phyloP scores from a whole-genome alignment of 1,140 invertebrate species.

The Calycopis cecrops region DNA sequence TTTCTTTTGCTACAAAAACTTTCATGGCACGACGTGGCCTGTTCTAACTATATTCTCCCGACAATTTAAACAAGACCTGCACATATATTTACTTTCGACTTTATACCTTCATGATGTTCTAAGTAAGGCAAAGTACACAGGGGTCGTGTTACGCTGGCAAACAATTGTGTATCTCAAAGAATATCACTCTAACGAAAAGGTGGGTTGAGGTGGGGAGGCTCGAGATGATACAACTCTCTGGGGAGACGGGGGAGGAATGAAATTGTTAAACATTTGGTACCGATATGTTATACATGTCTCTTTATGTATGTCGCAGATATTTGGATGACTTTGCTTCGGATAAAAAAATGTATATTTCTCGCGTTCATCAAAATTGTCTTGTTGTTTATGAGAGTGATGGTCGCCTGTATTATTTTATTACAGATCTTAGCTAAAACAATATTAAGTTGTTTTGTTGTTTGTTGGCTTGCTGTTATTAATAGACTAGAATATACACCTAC shows the following conservation, averaged over 20 bases:
- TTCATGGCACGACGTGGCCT: conserved; percentile 30
- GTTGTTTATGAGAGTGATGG: too few relatives aligned
- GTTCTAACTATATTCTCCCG: conserved; percentile 29
- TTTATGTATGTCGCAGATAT: conserved; percentile 11
- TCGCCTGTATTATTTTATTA: too few relatives aligned
- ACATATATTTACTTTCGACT: conserved; percentile 11
- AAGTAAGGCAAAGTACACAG: conserved; percentile 13
- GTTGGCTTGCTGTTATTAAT: too few relatives aligned
- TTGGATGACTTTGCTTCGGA: not conserved
- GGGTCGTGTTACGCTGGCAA: conserved; percentile 29
- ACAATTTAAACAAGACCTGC: conserved; percentile 25
- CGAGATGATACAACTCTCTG: conserved; percentile 48
- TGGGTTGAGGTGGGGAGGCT: conserved; percentile 27
- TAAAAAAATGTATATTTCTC: not conserved
- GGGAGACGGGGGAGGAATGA: conserved; percentile 62
- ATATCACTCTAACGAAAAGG: conserved; percentile 57
- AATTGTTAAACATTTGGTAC: conserved; percentile 62
- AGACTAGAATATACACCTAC: too few relatives aligned
- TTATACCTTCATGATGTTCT: conserved; percentile 5
- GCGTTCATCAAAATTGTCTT: too few relatives aligned
- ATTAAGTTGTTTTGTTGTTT: too few relatives aligned
- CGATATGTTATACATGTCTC: conserved; percentile 20
- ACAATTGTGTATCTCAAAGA: conserved; percentile 45
- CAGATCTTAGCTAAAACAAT: too few relatives aligned
- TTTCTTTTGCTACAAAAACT: conserved; percentile 11